phyloP scores from a whole-genome alignment of 2,113 vertebrate genomes.

The Anhinga anhinga region DNA sequence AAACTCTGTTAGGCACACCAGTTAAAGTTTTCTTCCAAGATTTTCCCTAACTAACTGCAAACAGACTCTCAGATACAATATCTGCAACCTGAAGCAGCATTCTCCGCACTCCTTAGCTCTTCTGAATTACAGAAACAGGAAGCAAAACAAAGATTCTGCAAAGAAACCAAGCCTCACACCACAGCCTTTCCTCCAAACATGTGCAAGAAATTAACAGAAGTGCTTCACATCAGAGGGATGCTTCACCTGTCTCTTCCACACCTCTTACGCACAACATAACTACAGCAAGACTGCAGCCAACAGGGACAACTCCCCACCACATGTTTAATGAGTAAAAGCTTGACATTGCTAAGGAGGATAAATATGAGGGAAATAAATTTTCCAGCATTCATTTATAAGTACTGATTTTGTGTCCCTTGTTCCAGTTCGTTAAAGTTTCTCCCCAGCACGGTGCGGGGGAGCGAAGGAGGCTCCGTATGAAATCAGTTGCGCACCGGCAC shows the following conservation, averaged over 20 bases:
- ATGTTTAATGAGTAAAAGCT: neutral
- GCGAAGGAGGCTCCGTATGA: accelerated
- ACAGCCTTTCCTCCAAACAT: neutral
- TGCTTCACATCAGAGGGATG: neutral
- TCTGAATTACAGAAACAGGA: neutral
- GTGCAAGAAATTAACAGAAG: neutral
- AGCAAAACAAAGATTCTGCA: neutral
- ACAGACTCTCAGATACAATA: neutral
- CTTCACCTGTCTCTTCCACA: neutral
- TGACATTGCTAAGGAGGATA: neutral
- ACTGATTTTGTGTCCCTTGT: neutral
- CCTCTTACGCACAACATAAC: neutral
- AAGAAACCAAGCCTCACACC: neutral
- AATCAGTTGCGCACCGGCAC: neutral
- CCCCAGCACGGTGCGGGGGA: neutral
- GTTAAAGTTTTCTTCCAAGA: neutral
- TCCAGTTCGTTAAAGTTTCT: neutral
- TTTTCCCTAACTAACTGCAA: neutral
- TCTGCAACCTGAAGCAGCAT: neutral
- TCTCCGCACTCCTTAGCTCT: neutral
- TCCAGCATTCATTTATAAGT: neutral
- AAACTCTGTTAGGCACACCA: neutral
- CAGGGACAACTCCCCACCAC: neutral
- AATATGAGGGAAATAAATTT: neutral
- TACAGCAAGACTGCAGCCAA: neutral